Percentiles rank a stretch among this genome's conserved stretches.
phyloP scores from a whole-genome alignment of 2,888 invertebrate genomes.

The Peribatodes rhomboidaria region DNA sequence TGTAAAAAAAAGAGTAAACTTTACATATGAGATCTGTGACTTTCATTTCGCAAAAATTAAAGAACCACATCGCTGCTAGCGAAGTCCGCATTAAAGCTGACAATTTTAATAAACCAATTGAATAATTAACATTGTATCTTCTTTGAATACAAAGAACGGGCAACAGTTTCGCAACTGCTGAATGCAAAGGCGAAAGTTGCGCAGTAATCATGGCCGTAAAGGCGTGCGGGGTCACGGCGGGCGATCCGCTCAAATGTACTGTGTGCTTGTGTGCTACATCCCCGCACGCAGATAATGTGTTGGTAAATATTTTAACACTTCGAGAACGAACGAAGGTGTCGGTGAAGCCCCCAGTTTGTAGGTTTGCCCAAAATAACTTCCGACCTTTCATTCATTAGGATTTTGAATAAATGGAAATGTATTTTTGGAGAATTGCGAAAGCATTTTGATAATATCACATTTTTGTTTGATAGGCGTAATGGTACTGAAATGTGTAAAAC shows the following conservation, averaged over 20 bases:
- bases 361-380: conserved; percentile 32
- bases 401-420: conserved; percentile 6
- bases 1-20: background rate
- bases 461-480: background rate
- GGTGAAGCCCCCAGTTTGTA: conserved; percentile 30
- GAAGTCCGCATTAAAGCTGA: background rate
- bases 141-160: conserved; percentile 21
- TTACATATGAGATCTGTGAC: background rate
- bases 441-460: background rate
- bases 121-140: conserved; percentile 13
- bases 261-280: conserved; percentile 41
- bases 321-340: conserved; percentile 45
- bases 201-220: conserved; percentile 40
- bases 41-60: background rate
- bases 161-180: conserved; percentile 27
- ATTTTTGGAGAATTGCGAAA: background rate
- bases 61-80: background rate
- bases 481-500: background rate
- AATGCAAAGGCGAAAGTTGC: conserved; percentile 39
- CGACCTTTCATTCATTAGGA: conserved; percentile 26
- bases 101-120: conserved; percentile 7
- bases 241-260: conserved; percentile 42
- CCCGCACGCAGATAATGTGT: conserved; percentile 47
- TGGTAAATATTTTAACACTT: conserved; percentile 50
- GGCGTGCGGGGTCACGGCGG: conserved; percentile 37